These are phyloP conservation scores for Melanotaenia maccullochi DNA, from an alignment of 2,797 vertebrate species.

Conservation along the genomic window DNA sequence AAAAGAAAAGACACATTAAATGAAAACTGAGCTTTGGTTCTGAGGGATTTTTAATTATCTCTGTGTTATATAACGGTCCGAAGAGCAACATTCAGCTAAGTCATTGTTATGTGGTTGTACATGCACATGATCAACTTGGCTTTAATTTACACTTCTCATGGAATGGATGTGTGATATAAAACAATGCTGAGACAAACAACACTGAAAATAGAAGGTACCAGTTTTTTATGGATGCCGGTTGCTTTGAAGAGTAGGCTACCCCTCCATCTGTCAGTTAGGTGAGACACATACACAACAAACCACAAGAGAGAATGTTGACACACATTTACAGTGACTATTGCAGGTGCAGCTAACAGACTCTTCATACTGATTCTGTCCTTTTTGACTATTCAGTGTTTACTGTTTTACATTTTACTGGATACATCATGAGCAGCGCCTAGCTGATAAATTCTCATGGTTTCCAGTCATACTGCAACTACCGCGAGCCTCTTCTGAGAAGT, in stretches of 20 bases:
- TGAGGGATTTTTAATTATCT: neutral
- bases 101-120: neutral
- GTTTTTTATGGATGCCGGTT: neutral
- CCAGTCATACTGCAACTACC: slow-evolving; percentile 78
- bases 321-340: slow-evolving; percentile 39
- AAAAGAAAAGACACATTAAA: neutral
- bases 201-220: slow-evolving; percentile 17
- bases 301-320: slow-evolving; percentile 55
- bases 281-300: slow-evolving; percentile 54
- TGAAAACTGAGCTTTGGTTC: neutral
- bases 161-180: slow-evolving; percentile 3
- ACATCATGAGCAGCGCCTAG: slow-evolving; percentile 24
- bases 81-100: neutral
- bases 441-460: slow-evolving; percentile 54
- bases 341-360: slow-evolving; percentile 49
- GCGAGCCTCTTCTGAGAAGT: slow-evolving; percentile 78
- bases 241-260: slow-evolving; percentile 17
- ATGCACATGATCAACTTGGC: neutral
- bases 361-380: slow-evolving; percentile 8
- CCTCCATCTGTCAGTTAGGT: slow-evolving; percentile 32
- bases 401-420: slow-evolving; percentile 48
- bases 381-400: slow-evolving; percentile 26
- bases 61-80: too few relatives aligned
- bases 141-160: neutral
- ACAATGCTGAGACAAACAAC: neutral